phyloP scores from a whole-genome alignment of 2,797 vertebrate species.

The Triplophysa bombifrons region DNA sequence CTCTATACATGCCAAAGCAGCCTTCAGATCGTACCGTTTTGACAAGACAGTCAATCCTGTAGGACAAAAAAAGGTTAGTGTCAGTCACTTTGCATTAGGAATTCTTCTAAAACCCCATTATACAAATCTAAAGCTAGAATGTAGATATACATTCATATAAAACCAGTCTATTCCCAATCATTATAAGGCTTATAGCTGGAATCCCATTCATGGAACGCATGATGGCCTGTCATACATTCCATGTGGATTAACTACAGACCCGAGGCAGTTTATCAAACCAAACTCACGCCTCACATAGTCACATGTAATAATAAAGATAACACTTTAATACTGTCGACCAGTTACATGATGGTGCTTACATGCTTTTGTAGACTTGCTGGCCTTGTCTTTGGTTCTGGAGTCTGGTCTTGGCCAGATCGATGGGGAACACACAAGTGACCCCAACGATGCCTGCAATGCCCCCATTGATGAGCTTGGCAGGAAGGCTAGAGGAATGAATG shows the following conservation, averaged over 20 bases:
- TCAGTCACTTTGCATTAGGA: neutral
- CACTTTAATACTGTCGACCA: neutral
- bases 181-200: neutral
- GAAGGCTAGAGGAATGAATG: conserved; percentile 71
- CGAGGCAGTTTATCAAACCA: neutral
- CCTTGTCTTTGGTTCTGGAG: conserved; percentile 86
- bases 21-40: conserved; percentile 85
- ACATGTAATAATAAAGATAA: neutral
- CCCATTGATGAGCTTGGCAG: conserved; percentile 87
- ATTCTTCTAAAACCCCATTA: neutral
- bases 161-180: neutral
- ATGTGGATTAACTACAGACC: conserved; percentile 7
- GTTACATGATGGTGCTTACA: conserved; percentile 71
- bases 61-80: conserved; percentile 16
- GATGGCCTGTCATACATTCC: conserved; percentile 36
- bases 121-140: neutral
- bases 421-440: conserved; percentile 86
- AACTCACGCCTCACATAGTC: conserved; percentile 4
- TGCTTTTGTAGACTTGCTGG: conserved; percentile 84
- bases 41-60: conserved; percentile 85
- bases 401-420: conserved; percentile 86
- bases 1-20: conserved; percentile 90
- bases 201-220: conserved; percentile 10
- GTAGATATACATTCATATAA: neutral
- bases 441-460: conserved; percentile 87